phyloP scores from a whole-genome alignment of 2,797 vertebrate species.

The Pogonophryne albipinna region DNA sequence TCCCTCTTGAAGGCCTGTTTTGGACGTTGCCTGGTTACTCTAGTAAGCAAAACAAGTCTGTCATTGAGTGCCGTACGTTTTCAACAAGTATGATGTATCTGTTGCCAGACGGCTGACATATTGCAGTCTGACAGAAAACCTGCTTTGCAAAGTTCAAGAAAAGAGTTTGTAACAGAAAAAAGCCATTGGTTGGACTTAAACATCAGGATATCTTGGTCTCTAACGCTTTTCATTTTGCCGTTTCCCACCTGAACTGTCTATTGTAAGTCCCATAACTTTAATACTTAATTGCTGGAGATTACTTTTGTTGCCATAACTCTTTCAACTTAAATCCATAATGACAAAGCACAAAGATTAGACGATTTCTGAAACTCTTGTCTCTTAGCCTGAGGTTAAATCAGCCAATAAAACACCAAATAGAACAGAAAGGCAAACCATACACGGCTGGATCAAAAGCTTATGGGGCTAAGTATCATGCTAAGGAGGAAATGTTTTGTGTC shows the following conservation, averaged over 20 bases:
- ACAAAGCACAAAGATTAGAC: neutral
- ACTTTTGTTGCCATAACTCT: neutral
- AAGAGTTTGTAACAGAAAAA: neutral
- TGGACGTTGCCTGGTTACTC: slow-evolving; percentile 47
- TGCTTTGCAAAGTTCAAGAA: neutral
- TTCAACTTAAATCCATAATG: neutral
- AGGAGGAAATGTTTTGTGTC: too few species aligned
- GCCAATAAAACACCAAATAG: too few species aligned
- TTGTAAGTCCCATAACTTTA: neutral
- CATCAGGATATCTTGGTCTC: neutral
- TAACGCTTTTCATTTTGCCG: neutral
- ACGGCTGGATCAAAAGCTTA: too few species aligned
- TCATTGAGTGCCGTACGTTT: slow-evolving; percentile 3
- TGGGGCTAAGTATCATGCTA: too few species aligned
- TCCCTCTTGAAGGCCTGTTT: slow-evolving; percentile 28
- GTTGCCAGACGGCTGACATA: neutral
- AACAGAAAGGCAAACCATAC: too few species aligned
- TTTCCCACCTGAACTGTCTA: neutral
- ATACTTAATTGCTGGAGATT: neutral
- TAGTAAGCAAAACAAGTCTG: slow-evolving; percentile 24
- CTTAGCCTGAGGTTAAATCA: too few species aligned
- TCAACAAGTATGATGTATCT: neutral
- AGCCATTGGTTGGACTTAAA: neutral
- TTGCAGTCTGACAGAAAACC: neutral
- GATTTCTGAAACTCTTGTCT: too few species aligned